A percentile compares a stretch with the other conserved stretches of the same genome.
These are phyloP conservation scores for Drymodes brunneopygia DNA, from an alignment of 2,113 vertebrate genomes.

Conservation along the genomic window DNA sequence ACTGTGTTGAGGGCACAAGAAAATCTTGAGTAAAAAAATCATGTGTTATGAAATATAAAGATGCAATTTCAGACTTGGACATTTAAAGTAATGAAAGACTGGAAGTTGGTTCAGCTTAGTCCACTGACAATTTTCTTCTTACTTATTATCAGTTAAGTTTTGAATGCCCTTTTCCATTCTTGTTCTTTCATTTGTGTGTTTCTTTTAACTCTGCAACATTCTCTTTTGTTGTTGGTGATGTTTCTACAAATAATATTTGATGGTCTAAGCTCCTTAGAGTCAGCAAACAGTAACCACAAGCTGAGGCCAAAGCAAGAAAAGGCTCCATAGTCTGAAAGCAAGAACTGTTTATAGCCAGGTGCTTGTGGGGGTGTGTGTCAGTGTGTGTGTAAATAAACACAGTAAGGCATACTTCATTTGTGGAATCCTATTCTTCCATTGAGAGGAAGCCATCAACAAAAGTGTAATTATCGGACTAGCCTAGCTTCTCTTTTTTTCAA, in stretches of 20 bases:
- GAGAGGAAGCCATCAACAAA: constrained; percentile 48
- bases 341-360: constrained; percentile 34
- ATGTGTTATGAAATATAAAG: background rate
- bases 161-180: background rate
- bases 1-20: background rate
- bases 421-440: constrained; percentile 45
- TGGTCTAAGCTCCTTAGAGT: background rate
- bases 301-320: background rate
- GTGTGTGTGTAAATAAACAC: constrained; percentile 43
- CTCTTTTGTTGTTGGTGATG: background rate
- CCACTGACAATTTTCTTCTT: background rate
- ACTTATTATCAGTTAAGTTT: background rate
- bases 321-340: background rate
- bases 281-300: background rate
- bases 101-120: background rate
- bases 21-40: background rate
- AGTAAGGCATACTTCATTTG: constrained; percentile 35
- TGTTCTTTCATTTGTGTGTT: background rate
- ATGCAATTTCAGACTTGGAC: background rate
- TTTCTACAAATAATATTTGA: background rate
- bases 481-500: constrained; percentile 1
- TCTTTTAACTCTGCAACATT: background rate
- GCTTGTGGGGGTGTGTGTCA: background rate
- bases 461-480: constrained; percentile 34
- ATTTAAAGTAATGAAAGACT: background rate